Evolutionary conservation across 2,888 invertebrate species (phyloP).

Genomic region (Dysmachus trigonus): DNA sequence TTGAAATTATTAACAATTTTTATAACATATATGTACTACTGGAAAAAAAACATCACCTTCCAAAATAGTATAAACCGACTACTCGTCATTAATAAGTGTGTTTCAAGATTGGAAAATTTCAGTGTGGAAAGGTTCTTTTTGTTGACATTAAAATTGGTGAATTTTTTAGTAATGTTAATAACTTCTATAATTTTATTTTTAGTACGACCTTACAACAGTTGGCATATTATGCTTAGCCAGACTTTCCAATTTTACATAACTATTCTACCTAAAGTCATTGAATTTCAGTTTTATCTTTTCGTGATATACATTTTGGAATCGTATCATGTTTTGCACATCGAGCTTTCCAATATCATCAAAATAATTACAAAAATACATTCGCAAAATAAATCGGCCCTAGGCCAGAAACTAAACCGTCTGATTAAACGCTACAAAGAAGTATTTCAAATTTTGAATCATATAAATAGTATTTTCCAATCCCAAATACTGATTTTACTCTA

Average conservation of each 20-base stretch:
- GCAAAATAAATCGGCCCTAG: not conserved
- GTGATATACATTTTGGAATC: not conserved
- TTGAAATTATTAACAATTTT: not conserved
- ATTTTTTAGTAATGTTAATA: not conserved
- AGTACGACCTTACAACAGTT: not conserved
- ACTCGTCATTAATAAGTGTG: not conserved
- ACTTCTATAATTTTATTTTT: not conserved
- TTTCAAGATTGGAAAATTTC: not conserved
- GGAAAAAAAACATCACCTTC: not conserved
- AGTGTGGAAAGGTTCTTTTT: not conserved
- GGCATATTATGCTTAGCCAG: not conserved
- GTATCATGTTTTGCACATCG: not conserved
- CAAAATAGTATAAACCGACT: not conserved
- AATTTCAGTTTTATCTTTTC: not conserved
- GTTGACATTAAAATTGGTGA: not conserved
- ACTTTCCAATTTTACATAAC: not conserved
- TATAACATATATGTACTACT: not conserved
- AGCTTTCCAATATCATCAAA: not conserved
- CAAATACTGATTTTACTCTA: not conserved
- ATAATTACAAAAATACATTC: not conserved
- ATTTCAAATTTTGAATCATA: not conserved
- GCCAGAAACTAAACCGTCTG: not conserved
- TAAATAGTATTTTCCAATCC: not conserved
- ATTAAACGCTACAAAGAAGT: not conserved
- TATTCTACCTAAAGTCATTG: not conserved